phyloP scores from a whole-genome alignment of 2,797 vertebrate genomes.

The Rhinella marina region DNA sequence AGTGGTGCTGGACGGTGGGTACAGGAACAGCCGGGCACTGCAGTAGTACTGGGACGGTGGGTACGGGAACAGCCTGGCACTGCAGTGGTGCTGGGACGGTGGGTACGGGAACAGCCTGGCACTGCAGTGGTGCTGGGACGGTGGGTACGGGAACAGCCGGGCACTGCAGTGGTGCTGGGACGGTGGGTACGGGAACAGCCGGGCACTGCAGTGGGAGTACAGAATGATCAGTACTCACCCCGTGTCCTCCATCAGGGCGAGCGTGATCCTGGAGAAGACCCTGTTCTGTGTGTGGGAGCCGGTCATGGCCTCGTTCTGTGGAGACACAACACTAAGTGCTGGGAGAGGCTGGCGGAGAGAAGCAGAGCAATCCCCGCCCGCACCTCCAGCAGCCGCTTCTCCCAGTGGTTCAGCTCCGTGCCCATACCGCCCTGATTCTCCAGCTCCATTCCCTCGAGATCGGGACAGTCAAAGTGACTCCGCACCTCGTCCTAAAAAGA shows the following conservation, averaged over 20 bases:
- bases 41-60: too few species aligned
- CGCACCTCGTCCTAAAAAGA: constrained; percentile 86
- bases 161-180: too few species aligned
- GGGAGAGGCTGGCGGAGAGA: too few species aligned
- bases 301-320: constrained; percentile 98
- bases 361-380: not conserved
- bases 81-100: too few species aligned
- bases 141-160: too few species aligned
- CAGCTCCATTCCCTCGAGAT: constrained; percentile 96
- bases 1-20: too few species aligned
- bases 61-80: too few species aligned
- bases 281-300: constrained; percentile 97
- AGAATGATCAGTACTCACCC: constrained; percentile 77
- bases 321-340: constrained; percentile 38
- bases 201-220: too few species aligned
- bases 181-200: too few species aligned
- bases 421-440: constrained; percentile 97
- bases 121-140: too few species aligned
- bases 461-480: constrained; percentile 89
- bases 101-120: too few species aligned
- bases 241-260: constrained; percentile 97
- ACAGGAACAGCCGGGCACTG: too few species aligned
- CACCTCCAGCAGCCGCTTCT: constrained; percentile 94
- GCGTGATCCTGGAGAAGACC: constrained; percentile 93
- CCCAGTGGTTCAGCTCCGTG: constrained; percentile 97